Conservation (phyloP, 2,113 vertebrate genomes). For the Garra rufa region DNA sequence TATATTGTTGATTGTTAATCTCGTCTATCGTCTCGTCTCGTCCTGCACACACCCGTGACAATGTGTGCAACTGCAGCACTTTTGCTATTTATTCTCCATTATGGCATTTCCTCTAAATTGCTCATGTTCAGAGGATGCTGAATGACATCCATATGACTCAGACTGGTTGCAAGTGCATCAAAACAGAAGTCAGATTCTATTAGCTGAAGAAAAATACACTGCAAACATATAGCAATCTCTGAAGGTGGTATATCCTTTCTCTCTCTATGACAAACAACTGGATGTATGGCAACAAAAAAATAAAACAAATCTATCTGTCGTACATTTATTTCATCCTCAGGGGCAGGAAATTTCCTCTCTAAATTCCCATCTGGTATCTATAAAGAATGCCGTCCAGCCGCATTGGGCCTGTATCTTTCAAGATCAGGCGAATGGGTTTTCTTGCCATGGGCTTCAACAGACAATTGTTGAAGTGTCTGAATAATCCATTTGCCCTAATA, state of each 20-base stretch:
- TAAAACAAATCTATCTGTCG: neutral
- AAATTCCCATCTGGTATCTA: conserved; percentile 61
- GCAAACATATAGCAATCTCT: neutral
- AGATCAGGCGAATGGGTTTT: conserved; percentile 75
- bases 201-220: neutral
- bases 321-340: conserved; percentile 19
- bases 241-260: neutral
- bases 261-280: conserved; percentile 24
- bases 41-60: no score
- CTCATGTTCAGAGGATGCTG: neutral
- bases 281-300: neutral
- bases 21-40: no score
- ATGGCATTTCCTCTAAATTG: neutral
- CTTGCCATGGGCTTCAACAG: conserved; percentile 62
- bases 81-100: conserved; percentile 9
- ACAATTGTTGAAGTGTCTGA: conserved; percentile 68
- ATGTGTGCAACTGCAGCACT: neutral
- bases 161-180: neutral
- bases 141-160: neutral
- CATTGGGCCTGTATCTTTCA: conserved; percentile 65
- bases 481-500: conserved; percentile 70
- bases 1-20: no score
- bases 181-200: neutral
- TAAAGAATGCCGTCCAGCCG: conserved; percentile 56
- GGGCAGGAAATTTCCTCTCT: conserved; percentile 53